Base-by-base conservation (phyloP, 2,888 invertebrate genomes). In the Psococerastis gibbosa region DNA sequence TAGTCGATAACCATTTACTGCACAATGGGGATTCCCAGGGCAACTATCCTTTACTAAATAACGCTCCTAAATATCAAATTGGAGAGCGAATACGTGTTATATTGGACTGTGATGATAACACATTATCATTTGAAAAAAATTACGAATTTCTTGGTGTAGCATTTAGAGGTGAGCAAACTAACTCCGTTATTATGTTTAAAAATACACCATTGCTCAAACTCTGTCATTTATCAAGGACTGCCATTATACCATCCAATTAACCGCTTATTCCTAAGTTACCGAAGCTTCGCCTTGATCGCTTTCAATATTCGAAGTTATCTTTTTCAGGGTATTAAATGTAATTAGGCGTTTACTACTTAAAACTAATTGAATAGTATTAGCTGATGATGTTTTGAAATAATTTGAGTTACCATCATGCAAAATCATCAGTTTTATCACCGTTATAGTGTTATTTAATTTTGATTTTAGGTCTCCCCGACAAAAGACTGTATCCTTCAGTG, bases 131-230 rank as follows among this genome's bases (percentile, higher is more conserved):
- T 71, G 95, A 95, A 66, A 88, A 89, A 64, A 91, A 91, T 66
- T 88, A 87, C 65, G 95, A 97, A 69, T 97, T 95, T 70, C 71
- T 97, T 60, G 97, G 97, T 53, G 91, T 97, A 56, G 95, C 95
- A 56, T 97, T 97, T 69, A 73, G 84, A 73, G 88, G 87, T 84
- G 62, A 61, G 52, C 51, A 31, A n/a, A n/a, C n/a, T n/a, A n/a
- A n/a, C n/a, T n/a, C n/a, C n/a, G n/a, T n/a, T n/a, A n/a, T n/a
- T 22, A 27, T 31, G 18, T 32, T 45, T 32, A 45, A n/a, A n/a
- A 18, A 15, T 47, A 45, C 22, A 9, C 34, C 23, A 17, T 20
- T 38, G 32, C 22, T 17, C 13, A 13, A 17, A 13, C 15, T 35
- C 8, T 35, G 6, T 42, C 8, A 35, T 13, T 33, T 27, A n/a